phyloP scores from a whole-genome alignment of 2,888 invertebrate species.

The Cybosia mesomella region DNA sequence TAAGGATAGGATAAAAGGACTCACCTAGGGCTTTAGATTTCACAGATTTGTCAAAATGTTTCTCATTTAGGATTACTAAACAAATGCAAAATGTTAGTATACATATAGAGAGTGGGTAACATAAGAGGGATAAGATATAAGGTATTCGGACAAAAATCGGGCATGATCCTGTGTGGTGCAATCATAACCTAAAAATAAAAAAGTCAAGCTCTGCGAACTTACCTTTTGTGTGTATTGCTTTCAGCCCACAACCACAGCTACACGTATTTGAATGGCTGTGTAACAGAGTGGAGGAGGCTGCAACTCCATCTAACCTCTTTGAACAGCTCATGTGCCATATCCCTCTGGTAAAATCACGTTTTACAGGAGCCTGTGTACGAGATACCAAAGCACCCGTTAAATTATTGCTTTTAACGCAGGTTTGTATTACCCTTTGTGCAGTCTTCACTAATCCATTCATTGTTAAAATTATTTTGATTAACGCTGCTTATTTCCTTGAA shows the following conservation, averaged over 20 bases:
- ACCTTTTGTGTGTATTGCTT: slow-evolving; percentile 91
- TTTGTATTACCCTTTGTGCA: slow-evolving; percentile 84
- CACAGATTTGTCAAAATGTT: slow-evolving; percentile 57
- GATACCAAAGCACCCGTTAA: slow-evolving; percentile 73
- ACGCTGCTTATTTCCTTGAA: slow-evolving; percentile 34
- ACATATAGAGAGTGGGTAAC: neutral
- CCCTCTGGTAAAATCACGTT: slow-evolving; percentile 90
- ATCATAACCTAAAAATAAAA: slow-evolving; percentile 75
- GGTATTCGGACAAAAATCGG: neutral
- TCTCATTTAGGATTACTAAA: slow-evolving; percentile 67
- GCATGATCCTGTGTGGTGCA: slow-evolving; percentile 67
- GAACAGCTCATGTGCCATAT: slow-evolving; percentile 91
- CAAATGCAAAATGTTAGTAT: slow-evolving; percentile 27
- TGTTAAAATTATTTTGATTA: slow-evolving; percentile 60
- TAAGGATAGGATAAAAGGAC: slow-evolving; percentile 44
- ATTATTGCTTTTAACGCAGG: slow-evolving; percentile 72
- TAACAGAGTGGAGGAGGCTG: slow-evolving; percentile 71
- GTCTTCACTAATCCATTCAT: slow-evolving; percentile 91
- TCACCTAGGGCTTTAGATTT: slow-evolving; percentile 77
- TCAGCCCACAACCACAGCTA: slow-evolving; percentile 89
- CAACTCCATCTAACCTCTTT: slow-evolving; percentile 71
- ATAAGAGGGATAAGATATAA: neutral
- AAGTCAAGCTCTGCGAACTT: slow-evolving; percentile 37
- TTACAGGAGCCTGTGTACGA: slow-evolving; percentile 77
- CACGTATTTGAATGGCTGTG: slow-evolving; percentile 88